Percentiles rank a stretch among this genome's conserved stretches.
phyloP scores from a whole-genome alignment of 2,888 invertebrate genomes.

The Pachydiplax longipennis region DNA sequence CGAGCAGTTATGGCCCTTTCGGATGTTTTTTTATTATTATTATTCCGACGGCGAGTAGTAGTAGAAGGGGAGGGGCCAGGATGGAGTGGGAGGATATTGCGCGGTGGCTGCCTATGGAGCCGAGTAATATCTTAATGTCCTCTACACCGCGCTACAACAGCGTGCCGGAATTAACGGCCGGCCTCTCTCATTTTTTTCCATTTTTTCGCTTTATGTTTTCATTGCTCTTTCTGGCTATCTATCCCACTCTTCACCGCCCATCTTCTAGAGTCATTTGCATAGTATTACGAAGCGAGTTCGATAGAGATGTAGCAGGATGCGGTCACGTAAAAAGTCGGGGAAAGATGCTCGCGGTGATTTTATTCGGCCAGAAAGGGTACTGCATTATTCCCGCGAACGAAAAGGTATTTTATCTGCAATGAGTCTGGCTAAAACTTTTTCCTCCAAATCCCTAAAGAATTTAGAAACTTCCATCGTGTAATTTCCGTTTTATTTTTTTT shows the following conservation, averaged over 20 bases:
- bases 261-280: not conserved
- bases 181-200: not conserved
- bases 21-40: not conserved
- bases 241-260: not conserved
- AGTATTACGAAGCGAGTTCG: not conserved
- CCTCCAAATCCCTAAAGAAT: too few species aligned
- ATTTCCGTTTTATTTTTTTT: too few species aligned
- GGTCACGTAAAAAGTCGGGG: too few species aligned
- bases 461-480: too few species aligned
- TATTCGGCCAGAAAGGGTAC: not conserved
- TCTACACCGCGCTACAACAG: not conserved
- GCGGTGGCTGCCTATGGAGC: not conserved
- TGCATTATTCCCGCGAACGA: not conserved
- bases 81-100: not conserved
- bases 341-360: too few species aligned
- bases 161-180: not conserved
- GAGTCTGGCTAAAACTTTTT: too few species aligned
- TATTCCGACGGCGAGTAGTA: not conserved
- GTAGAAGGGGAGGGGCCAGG: not conserved
- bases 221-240: not conserved
- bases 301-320: not conserved
- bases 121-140: constrained; percentile 7
- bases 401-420: too few species aligned
- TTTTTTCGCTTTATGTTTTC: not conserved
- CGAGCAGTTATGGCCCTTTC: constrained; percentile 18